These are phyloP conservation scores for Thinocorus orbignyianus DNA, from an alignment of 2,113 vertebrate species.

Conservation along the genomic window DNA sequence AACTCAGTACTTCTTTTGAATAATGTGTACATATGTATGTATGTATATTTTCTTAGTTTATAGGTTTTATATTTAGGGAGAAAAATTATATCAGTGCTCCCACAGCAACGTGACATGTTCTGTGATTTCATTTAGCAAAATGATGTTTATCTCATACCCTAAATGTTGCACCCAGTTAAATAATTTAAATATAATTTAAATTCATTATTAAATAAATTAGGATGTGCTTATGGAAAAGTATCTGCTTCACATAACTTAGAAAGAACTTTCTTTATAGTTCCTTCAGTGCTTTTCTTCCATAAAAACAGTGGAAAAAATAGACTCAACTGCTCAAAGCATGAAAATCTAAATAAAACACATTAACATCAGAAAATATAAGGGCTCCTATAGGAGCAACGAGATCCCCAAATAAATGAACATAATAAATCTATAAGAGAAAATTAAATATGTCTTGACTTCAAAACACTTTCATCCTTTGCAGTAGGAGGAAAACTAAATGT, in stretches of 20 bases:
- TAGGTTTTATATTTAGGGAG: constrained; percentile 20
- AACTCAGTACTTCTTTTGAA: constrained; percentile 52
- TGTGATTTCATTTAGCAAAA: constrained; percentile 54
- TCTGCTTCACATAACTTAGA: constrained; percentile 2
- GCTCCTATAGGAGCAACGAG: neutral
- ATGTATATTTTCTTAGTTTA: constrained; percentile 59
- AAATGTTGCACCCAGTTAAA: neutral
- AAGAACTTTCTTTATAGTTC: constrained; percentile 5
- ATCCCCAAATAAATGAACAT: neutral
- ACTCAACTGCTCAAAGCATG: neutral
- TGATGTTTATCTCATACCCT: constrained; percentile 15
- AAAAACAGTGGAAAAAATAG: neutral
- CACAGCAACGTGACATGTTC: constrained; percentile 32
- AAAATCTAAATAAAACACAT: neutral
- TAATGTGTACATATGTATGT: neutral
- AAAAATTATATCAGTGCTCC: constrained; percentile 25
- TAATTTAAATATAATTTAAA: constrained; percentile 50
- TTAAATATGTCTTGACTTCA: neutral
- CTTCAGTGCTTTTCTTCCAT: neutral
- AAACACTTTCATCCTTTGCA: neutral
- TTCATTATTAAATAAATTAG: constrained; percentile 39
- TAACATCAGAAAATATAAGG: neutral
- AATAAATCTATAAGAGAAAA: neutral
- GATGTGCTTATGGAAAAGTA: constrained; percentile 38
- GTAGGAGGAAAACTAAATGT: neutral